Percentiles rank a stretch among this genome's conserved stretches.
Conservation (phyloP, 2,888 invertebrate genomes). For the Rhingia campestris region DNA sequence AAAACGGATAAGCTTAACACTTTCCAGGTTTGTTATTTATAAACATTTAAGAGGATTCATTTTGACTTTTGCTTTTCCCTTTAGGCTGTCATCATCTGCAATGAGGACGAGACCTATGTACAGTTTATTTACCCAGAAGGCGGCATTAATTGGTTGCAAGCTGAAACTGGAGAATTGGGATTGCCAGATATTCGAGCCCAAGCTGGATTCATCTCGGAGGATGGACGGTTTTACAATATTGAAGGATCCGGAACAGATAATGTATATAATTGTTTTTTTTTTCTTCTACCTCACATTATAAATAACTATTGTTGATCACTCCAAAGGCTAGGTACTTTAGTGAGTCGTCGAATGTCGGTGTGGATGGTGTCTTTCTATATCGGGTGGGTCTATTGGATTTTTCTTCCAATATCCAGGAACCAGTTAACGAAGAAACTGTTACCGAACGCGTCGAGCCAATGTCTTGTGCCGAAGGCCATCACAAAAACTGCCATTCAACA, state of each 20-base stretch:
- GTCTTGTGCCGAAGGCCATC: slow-evolving; percentile 86
- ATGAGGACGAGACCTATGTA: slow-evolving; percentile 88
- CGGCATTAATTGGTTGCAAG: slow-evolving; percentile 96
- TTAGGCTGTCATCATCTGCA: slow-evolving; percentile 79
- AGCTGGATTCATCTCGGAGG: slow-evolving; percentile 94
- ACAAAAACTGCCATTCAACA: slow-evolving; percentile 90
- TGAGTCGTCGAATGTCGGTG: slow-evolving; percentile 93
- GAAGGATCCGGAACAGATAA: slow-evolving; percentile 96
- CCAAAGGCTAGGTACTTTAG: slow-evolving; percentile 81
- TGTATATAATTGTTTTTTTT: slow-evolving; percentile 81
- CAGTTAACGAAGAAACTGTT: slow-evolving; percentile 85
- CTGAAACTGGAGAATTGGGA: slow-evolving; percentile 88
- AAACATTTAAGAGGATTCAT: background rate
- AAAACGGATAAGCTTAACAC: slow-evolving; percentile 90
- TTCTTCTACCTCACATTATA: background rate
- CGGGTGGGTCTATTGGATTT: slow-evolving; percentile 88
- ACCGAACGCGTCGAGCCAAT: slow-evolving; percentile 80
- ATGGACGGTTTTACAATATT: slow-evolving; percentile 89
- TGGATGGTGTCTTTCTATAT: slow-evolving; percentile 94
- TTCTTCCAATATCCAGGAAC: slow-evolving; percentile 86
- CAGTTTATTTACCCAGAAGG: slow-evolving; percentile 93
- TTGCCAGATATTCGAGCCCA: slow-evolving; percentile 95
- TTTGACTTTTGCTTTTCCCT: background rate
- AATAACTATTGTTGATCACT: slow-evolving; percentile 46
- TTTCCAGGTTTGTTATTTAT: slow-evolving; percentile 88